Evolutionary conservation across 1,140 invertebrate species (phyloP), one percentile per base, ranked within the genome.

Genomic region (Euglossa dilemma): DNA sequence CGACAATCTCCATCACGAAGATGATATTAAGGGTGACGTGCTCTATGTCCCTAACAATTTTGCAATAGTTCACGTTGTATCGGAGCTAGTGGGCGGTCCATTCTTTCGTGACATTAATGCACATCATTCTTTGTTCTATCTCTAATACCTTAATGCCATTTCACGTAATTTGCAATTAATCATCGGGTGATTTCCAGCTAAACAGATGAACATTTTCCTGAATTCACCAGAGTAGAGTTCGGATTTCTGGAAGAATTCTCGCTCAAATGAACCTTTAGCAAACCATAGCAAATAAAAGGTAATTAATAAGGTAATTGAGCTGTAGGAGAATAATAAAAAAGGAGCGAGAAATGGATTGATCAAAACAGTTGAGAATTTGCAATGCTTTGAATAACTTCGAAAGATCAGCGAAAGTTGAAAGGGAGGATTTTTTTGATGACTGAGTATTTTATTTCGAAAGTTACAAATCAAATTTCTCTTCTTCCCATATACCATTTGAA

Each of bases 101-200:
- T 79, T 54, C 81, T 83, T 83, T 64, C 81, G 43, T 83, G 75
- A 71, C 81, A 83, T 83, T 83, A 83, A 80, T 72, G 14, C 18
- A 36, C 66, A 36, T n/a, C 20, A 43, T 54, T 47, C 50, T 83
- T 79, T 79, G 50, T 71, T 79, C 7, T 45, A 70, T 23, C 23
- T 18, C n/a, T 76, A 67, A 70, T 76, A 45, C 20, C 25, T 76
- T 76, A 52, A 47, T 72, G 76, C 43, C 67, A 70, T 36, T 72
- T 64, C n/a, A 23, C 20, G 6, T 12, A 18, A 14, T 18, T 36
- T n/a, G 18, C 36, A 20, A 83, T 72, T 52, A 71, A 71, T 56
- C 81, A 83, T 4, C 57, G 54, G 50, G 9, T 50, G 71, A 4
- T 78, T 83, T 67, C 52, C n/a, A 47, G 5, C 2, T 18, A 47